Percentiles rank a stretch among this genome's conserved stretches.
Conservation (phyloP, 2,888 invertebrate genomes). For the Boloria euphrosyne region DNA sequence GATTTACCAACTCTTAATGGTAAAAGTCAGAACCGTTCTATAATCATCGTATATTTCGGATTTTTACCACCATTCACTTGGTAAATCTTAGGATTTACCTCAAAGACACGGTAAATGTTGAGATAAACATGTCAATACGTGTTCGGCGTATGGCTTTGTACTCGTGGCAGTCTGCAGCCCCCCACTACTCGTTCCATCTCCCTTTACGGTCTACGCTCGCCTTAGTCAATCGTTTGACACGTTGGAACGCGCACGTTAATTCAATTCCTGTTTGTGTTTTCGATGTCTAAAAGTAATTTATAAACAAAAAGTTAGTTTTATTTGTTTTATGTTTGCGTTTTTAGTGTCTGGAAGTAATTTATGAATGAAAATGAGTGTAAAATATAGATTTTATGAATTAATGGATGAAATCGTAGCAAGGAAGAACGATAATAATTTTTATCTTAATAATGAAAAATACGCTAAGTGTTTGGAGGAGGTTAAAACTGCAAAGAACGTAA, state of each 20-base stretch:
- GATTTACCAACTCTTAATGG: too few relatives aligned
- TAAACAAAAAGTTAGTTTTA: too few relatives aligned
- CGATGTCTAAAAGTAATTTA: too few relatives aligned
- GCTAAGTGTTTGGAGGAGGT: constrained; percentile 8
- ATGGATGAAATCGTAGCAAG: constrained; percentile 1
- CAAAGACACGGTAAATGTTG: constrained; percentile 23
- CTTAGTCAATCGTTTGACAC: constrained; percentile 12
- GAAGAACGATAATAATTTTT: not conserved
- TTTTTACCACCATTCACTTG: not conserved
- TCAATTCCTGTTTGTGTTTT: constrained; percentile 2
- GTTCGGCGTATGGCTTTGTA: constrained; percentile 19
- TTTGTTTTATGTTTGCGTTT: too few relatives aligned
- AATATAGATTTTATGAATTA: not conserved
- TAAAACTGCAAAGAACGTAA: constrained; percentile 11
- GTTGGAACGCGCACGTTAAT: constrained; percentile 5
- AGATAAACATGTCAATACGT: constrained; percentile 22
- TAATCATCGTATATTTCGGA: too few relatives aligned
- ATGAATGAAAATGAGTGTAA: too few relatives aligned
- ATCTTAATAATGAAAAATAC: not conserved
- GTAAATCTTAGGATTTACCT: constrained; percentile 24
- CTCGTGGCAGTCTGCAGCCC: constrained; percentile 8
- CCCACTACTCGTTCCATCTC: constrained; percentile 17
- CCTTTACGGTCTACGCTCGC: not conserved
- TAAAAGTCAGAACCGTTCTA: too few relatives aligned
- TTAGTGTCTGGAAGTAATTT: too few relatives aligned